Evolutionary conservation across 2,113 vertebrate species (phyloP).

Genomic region (Blennius ocellaris): DNA sequence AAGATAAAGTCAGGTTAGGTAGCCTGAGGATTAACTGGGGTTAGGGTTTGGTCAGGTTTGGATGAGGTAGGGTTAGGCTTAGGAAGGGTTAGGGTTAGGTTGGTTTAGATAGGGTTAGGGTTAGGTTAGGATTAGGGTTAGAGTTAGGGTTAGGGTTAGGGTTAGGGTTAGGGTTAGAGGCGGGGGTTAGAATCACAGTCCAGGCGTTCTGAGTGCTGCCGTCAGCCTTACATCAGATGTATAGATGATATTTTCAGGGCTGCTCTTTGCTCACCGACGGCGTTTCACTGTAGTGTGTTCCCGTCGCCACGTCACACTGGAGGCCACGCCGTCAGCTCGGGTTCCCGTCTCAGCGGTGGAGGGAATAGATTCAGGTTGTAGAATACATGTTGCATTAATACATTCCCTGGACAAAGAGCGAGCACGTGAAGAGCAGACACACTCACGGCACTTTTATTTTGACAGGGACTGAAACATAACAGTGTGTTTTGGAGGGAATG

Average conservation of each 20-base stretch:
- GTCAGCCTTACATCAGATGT: not conserved
- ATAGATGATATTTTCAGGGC: not conserved
- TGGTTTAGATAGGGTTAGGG: no score
- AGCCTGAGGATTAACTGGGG: no score
- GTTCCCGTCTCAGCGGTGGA: not conserved
- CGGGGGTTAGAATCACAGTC: no score
- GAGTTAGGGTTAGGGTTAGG: no score
- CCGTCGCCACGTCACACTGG: no score
- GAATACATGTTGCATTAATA: not conserved
- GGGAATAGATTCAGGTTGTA: not conserved
- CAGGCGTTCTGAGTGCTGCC: not conserved
- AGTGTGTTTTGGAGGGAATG: constrained; percentile 28
- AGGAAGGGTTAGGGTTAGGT: no score
- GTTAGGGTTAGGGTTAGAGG: no score
- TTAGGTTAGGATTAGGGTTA: no score
- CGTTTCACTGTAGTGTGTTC: constrained; percentile 49
- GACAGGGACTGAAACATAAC: constrained; percentile 1
- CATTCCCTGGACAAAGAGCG: not conserved
- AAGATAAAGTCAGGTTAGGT: no score
- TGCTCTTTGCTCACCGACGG: not conserved
- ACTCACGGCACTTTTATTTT: not conserved
- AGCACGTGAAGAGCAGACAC: not conserved
- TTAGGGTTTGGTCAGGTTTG: no score
- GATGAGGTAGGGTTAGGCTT: no score
- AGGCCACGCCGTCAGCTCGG: no score